Evolutionary conservation across 2,113 vertebrate genomes (phyloP).

Genomic region (Dendropsophus ebraccatus): DNA sequence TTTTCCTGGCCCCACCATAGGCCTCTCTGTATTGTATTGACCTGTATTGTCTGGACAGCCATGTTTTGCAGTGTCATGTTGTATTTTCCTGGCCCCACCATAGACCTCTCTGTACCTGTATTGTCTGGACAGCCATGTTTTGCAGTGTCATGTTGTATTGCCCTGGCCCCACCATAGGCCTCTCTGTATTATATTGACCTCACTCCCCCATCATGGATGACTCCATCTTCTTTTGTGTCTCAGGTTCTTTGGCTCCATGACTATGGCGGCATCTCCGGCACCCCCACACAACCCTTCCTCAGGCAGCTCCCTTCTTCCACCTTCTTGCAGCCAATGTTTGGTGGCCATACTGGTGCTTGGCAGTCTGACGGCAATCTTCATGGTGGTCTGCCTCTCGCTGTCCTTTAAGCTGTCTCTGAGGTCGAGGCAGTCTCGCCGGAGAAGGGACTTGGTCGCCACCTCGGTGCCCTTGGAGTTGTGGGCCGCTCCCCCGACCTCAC

Average conservation of each 20-base stretch:
- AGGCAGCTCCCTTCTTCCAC: not conserved
- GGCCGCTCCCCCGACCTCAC: slow-evolving; percentile 47
- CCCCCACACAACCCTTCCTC: not conserved
- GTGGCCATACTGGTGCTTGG: slow-evolving; percentile 41
- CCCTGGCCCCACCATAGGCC: too few relatives aligned
- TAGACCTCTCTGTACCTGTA: too few relatives aligned
- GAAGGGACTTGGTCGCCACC: not conserved
- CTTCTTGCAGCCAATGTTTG: slow-evolving; percentile 39
- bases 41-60: too few relatives aligned
- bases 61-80: too few relatives aligned
- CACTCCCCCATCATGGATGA: not conserved
- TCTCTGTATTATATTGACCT: too few relatives aligned
- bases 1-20: too few relatives aligned
- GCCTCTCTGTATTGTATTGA: too few relatives aligned
- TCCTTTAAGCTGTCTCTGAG: slow-evolving; percentile 40
- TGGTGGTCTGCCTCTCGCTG: slow-evolving; percentile 48
- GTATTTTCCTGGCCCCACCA: too few relatives aligned
- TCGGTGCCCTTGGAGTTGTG: slow-evolving; percentile 38
- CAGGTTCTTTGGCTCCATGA: not conserved
- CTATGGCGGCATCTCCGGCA: slow-evolving; percentile 27
- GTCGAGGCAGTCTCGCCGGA: not conserved
- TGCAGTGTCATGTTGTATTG: too few relatives aligned
- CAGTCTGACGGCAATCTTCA: slow-evolving; percentile 42
- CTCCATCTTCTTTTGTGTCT: not conserved
- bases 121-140: too few relatives aligned